phyloP scores from a whole-genome alignment of 2,113 vertebrate genomes.

The Rutilus rutilus region DNA sequence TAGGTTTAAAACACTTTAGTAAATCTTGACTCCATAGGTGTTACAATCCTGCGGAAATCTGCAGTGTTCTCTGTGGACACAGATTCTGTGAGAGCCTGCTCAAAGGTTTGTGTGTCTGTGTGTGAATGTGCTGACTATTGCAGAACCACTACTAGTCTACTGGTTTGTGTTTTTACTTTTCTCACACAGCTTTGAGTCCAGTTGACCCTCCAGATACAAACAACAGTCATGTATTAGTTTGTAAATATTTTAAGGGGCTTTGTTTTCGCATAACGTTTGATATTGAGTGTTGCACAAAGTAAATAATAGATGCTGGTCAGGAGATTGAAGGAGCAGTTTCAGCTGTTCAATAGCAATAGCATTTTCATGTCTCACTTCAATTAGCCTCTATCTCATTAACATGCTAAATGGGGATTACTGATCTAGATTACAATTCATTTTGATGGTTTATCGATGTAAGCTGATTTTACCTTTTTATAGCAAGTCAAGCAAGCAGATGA shows the following conservation, averaged over 20 bases:
- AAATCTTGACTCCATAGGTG: not conserved
- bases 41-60: not conserved
- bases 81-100: not conserved
- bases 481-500: constrained; percentile 63
- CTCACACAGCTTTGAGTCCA: constrained; percentile 1
- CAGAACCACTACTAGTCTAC: not conserved
- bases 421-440: constrained; percentile 66
- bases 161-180: constrained; percentile 11
- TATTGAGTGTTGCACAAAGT: not conserved
- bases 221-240: not conserved
- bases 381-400: constrained; percentile 64
- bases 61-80: not conserved
- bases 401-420: constrained; percentile 61
- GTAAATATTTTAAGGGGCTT: not conserved
- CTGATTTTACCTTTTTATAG: constrained; percentile 53
- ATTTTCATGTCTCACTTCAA: constrained; percentile 60
- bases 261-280: not conserved
- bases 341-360: constrained; percentile 65
- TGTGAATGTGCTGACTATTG: constrained; percentile 14
- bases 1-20: not conserved
- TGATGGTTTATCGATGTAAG: constrained; percentile 60
- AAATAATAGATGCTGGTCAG: not conserved
- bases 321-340: constrained; percentile 22
- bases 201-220: not conserved
- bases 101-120: not conserved